Base-by-base conservation (phyloP, 64 coral and sea anemone species). In the Montipora sp. region DNA sequence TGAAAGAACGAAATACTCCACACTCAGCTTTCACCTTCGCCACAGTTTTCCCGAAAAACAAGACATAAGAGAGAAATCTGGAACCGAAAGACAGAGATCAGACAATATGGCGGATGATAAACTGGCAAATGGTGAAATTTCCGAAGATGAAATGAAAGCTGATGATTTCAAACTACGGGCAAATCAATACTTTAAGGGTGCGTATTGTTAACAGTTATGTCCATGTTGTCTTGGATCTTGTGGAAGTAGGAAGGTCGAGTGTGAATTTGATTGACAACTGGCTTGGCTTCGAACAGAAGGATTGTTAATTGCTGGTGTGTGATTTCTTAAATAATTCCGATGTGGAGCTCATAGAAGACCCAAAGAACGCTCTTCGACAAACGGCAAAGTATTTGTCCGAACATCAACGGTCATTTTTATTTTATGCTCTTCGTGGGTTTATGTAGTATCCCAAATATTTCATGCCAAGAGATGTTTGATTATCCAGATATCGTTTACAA, bases 141-240 rank as follows among this genome's bases (percentile, higher is more conserved):
- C 94, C 55, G 53, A 76, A 12, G 68, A 95, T 77, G 77, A 98
- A 79, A 58, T 71, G 11, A 85, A 98, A 50, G 96, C 96, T 24
- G 96, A 98, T 51, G 47, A 77, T 3, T 77, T 89, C 76, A 98
- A 98, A 92, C 58, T 75, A 55, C 67, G 89, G 66, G 96, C 96
- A 44, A 98, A 98, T 47, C 83, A 93, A 77, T 94, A 84, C 44
- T 98, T 98, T 74, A 98, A 98, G 91, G 96, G 96, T 98, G 91
- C 23, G 11, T n/a, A 19, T 48, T 55, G 0, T 48, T 81, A 22
- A 12, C 2, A 4, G 3, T 24, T 48, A 20, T 63, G 77, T 47
- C 77, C 77, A 18, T 65, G 8, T 49, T 5, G 13, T 47, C 66
- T 67, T 19, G 3, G 16, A 48, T 21, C 2, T 49, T 36, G 60